A percentile compares a stretch with the other conserved stretches of the same genome.
These are phyloP conservation scores for Neria commutata DNA, from an alignment of 2,888 invertebrate genomes.

Conservation along the genomic window DNA sequence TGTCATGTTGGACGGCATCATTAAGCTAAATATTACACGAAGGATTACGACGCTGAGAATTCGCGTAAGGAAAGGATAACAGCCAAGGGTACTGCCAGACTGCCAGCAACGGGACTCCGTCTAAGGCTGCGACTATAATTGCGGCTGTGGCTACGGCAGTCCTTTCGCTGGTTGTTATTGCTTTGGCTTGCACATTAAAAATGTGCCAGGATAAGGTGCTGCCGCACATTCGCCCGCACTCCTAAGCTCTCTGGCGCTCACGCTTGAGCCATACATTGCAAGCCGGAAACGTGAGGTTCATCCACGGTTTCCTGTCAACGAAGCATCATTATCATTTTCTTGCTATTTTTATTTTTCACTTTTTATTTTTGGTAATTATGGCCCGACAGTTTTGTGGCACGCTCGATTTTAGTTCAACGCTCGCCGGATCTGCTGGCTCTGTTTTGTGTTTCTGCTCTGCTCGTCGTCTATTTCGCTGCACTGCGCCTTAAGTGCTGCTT, in stretches of 20 bases:
- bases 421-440: slow-evolving; percentile 49
- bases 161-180: slow-evolving; percentile 12
- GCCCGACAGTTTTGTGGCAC: slow-evolving; percentile 36
- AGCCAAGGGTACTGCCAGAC: no score
- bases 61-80: slow-evolving; percentile 21
- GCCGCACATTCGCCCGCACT: not conserved
- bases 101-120: no score
- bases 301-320: slow-evolving; percentile 20
- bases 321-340: slow-evolving; percentile 10
- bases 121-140: no score
- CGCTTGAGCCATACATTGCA: no score
- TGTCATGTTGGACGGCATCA: slow-evolving; percentile 42
- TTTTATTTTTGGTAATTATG: slow-evolving; percentile 27
- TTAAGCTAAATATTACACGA: slow-evolving; percentile 53
- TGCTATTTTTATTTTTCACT: slow-evolving; percentile 10
- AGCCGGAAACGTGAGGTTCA: no score
- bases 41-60: slow-evolving; percentile 44
- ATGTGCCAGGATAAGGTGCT: slow-evolving; percentile 14
- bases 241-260: not conserved
- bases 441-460: slow-evolving; percentile 30
- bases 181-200: slow-evolving; percentile 33
- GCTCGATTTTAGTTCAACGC: slow-evolving; percentile 51
- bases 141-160: no score
- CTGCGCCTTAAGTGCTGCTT: slow-evolving; percentile 10
- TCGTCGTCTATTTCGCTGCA: not conserved